Conservation (phyloP, 2,113 vertebrate species). For the Fregata magnificens region DNA sequence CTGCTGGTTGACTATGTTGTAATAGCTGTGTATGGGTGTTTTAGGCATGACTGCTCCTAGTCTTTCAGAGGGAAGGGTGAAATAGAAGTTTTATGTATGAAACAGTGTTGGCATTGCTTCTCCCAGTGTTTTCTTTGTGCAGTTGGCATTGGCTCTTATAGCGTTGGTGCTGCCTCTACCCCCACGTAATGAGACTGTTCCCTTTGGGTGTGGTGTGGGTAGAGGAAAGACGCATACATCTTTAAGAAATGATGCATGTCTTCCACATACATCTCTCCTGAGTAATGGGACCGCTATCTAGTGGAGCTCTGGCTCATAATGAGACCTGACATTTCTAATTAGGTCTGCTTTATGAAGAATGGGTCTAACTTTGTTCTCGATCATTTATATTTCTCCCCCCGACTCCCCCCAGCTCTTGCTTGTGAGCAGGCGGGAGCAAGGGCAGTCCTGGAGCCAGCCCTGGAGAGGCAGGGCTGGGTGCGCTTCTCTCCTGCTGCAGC, state of each 20-base stretch:
- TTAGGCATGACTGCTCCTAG: not conserved
- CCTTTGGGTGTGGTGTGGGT: not conserved
- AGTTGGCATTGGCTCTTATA: not conserved
- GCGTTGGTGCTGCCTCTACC: not conserved
- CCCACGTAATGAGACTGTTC: not conserved
- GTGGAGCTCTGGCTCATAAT: not conserved
- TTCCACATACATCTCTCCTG: not conserved
- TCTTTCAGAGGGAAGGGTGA: not conserved
- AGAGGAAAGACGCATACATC: not conserved
- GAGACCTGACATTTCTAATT: conserved; percentile 5
- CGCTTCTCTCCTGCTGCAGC: not conserved
- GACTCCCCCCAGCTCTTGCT: not conserved
- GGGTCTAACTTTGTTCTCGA: not conserved
- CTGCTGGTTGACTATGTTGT: not conserved
- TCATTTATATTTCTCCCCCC: not conserved
- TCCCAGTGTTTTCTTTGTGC: not conserved
- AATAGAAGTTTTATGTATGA: not conserved
- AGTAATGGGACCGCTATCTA: not conserved
- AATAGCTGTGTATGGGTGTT: not conserved
- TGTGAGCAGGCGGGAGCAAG: not conserved
- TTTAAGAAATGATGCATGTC: not conserved
- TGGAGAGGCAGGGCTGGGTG: not conserved
- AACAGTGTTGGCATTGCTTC: not conserved
- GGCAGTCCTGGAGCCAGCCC: not conserved
- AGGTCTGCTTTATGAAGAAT: not conserved